Conservation (phyloP, 1,140 invertebrate species). For the Nixonia krombeini region DNA sequence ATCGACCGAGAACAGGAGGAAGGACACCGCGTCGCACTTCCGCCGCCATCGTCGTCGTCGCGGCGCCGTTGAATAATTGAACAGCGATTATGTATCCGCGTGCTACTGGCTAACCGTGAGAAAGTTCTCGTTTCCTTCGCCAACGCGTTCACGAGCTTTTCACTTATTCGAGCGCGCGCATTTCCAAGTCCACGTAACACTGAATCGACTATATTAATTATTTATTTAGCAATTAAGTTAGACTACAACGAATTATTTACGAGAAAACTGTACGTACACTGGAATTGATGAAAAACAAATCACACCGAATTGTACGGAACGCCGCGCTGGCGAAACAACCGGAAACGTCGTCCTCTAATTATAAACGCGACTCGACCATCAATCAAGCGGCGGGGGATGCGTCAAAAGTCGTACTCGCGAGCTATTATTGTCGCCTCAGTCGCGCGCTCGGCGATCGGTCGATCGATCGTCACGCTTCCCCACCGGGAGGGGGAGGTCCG, state of each 20-base stretch:
- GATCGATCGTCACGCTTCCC: slow-evolving; percentile 27
- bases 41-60: slow-evolving; percentile 40
- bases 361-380: slow-evolving; percentile 65
- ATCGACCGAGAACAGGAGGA: slow-evolving; percentile 14
- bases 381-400: slow-evolving; percentile 55
- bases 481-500: slow-evolving; percentile 44
- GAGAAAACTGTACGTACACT: too few relatives aligned
- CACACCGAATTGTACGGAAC: too few relatives aligned
- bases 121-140: too few relatives aligned
- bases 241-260: too few relatives aligned
- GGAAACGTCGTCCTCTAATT: slow-evolving; percentile 66
- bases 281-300: too few relatives aligned
- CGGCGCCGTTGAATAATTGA: slow-evolving; percentile 46
- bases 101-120: too few relatives aligned
- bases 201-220: too few relatives aligned
- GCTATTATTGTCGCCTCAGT: slow-evolving; percentile 2
- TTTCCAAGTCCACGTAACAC: too few relatives aligned
- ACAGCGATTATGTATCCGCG: slow-evolving; percentile 37
- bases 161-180: too few relatives aligned
- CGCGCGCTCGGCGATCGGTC: slow-evolving; percentile 20
- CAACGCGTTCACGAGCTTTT: too few relatives aligned
- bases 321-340: slow-evolving; percentile 32
- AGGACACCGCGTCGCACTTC: slow-evolving; percentile 21
- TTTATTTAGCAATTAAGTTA: too few relatives aligned
- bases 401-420: slow-evolving; percentile 30